phyloP scores from a whole-genome alignment of 2,888 invertebrate species.

The Drosophila kokeensis region DNA sequence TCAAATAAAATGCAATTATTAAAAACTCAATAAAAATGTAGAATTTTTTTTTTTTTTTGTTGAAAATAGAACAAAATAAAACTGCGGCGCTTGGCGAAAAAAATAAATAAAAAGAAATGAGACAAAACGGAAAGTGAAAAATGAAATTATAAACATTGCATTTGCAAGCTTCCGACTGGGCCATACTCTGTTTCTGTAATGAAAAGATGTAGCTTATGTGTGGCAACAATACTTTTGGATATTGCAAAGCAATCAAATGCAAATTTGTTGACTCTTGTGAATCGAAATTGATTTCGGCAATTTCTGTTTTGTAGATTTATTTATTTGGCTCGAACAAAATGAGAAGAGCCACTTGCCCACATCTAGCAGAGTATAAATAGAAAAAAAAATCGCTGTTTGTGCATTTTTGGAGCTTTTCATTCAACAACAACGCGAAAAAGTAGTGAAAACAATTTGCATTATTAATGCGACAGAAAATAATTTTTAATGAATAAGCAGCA shows the following conservation, averaged over 20 bases:
- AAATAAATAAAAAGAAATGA: conserved; percentile 17
- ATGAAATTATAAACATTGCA: neutral
- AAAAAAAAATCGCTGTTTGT: conserved; percentile 15
- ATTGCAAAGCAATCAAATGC: neutral
- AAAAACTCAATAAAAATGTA: conserved; percentile 18
- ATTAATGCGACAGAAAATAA: conserved; percentile 23
- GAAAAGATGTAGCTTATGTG: neutral
- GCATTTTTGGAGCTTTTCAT: conserved; percentile 48
- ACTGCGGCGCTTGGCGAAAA: conserved; percentile 58
- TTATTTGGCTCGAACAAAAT: neutral
- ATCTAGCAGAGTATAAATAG: conserved; percentile 3
- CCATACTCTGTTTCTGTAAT: conserved; percentile 5
- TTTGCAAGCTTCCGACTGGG: neutral
- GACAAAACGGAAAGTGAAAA: conserved; percentile 11
- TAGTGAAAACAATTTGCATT: conserved; percentile 42
- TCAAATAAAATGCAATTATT: conserved; percentile 4
- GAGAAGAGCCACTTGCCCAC: neutral
- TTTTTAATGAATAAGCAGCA: conserved; percentile 42
- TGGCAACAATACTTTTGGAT: neutral
- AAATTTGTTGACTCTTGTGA: neutral
- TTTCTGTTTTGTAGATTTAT: neutral
- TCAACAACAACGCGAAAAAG: conserved; percentile 30
- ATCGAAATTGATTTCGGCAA: neutral
- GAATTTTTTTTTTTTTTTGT: neutral
- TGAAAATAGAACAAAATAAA: conserved; percentile 42